Percentiles rank a stretch among this genome's conserved stretches.
Conservation (phyloP, 2,888 invertebrate species). For the Auanema sp. region DNA sequence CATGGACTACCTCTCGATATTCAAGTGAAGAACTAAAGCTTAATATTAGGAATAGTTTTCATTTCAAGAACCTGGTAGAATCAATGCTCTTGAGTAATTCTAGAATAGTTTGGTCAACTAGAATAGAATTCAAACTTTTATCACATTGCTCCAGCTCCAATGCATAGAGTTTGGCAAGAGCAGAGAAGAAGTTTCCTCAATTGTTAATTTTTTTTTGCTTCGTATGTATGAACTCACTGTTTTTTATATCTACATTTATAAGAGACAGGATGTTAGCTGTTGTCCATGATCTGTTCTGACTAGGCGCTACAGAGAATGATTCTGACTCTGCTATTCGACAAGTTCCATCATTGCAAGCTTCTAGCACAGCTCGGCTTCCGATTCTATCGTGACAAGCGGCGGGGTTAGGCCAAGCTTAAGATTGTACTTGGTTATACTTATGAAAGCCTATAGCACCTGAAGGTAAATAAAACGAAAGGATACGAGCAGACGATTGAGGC, state of each 20-base stretch:
- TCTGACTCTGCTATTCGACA: constrained; percentile 31
- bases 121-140: too few species aligned
- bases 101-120: too few species aligned
- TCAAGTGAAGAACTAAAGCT: too few species aligned
- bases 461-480: neutral
- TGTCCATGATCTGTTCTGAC: constrained; percentile 24
- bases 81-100: too few species aligned
- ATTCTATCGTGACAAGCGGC: constrained; percentile 35
- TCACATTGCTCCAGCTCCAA: too few species aligned
- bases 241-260: constrained; percentile 30
- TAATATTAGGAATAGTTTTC: too few species aligned
- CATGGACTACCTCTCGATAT: too few species aligned
- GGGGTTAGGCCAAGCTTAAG: constrained; percentile 26
- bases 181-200: neutral
- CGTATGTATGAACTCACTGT: constrained; percentile 18
- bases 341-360: constrained; percentile 36
- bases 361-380: constrained; percentile 34
- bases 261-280: constrained; percentile 20
- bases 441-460: neutral
- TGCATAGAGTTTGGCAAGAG: too few species aligned
- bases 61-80: too few species aligned
- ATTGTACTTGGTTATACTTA: too few species aligned
- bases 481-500: constrained; percentile 23
- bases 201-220: too few species aligned
- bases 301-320: constrained; percentile 20